Evolutionary conservation across 2,888 invertebrate genomes (phyloP).

Genomic region (Pherbina coryleti): DNA sequence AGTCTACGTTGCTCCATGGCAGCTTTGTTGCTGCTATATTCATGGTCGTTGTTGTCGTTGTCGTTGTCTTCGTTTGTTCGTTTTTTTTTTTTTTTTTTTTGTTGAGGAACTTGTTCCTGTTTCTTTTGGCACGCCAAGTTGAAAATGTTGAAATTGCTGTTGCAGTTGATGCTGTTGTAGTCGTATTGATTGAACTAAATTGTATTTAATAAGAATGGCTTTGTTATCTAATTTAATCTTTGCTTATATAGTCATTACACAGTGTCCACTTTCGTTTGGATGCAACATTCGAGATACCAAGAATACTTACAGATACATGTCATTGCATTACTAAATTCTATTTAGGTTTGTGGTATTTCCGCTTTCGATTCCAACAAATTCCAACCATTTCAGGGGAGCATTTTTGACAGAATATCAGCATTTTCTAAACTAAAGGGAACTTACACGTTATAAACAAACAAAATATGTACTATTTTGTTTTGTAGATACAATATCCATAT

Average conservation of each 20-base stretch:
- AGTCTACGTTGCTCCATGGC: not conserved
- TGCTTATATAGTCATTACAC: not conserved
- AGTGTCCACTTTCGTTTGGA: no score
- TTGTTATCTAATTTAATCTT: not conserved
- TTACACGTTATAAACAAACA: no score
- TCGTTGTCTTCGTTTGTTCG: no score
- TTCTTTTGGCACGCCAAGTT: constrained; percentile 6
- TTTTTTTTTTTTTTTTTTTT: no score
- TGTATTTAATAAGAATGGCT: not conserved
- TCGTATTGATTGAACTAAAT: constrained; percentile 16
- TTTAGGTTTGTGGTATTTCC: not conserved
- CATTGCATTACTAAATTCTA: not conserved
- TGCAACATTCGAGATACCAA: no score
- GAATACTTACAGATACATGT: no score
- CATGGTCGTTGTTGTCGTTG: not conserved
- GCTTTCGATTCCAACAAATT: not conserved
- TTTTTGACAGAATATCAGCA: not conserved
- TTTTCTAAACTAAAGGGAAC: no score
- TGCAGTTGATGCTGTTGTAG: constrained; percentile 30
- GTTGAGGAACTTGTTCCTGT: not conserved
- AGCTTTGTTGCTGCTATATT: not conserved
- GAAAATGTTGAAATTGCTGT: constrained; percentile 9
- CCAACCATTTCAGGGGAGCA: not conserved
- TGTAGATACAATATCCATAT: no score
- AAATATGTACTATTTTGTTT: no score